Percentiles rank a stretch among this genome's conserved stretches.
Evolutionary conservation across 2,113 vertebrate species (phyloP).

Genomic region (Martes martes): DNA sequence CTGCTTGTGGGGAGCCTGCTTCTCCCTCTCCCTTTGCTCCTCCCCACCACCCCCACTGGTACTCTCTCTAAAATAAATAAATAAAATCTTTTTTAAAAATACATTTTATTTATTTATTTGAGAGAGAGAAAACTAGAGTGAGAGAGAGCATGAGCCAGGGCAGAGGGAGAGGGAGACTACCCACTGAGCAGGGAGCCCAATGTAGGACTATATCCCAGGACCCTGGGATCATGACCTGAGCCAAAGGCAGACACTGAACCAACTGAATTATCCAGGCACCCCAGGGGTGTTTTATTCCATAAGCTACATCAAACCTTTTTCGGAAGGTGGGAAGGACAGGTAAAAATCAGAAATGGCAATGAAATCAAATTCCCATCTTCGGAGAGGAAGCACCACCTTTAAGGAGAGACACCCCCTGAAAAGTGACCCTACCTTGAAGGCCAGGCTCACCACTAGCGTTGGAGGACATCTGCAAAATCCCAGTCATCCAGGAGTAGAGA

Average conservation of each 20-base stretch:
- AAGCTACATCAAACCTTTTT: not conserved
- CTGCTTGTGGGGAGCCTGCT: too few relatives aligned
- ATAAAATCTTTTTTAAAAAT: too few relatives aligned
- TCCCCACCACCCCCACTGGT: not conserved
- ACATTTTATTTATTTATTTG: not conserved
- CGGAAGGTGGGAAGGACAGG: not conserved
- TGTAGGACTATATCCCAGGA: not conserved
- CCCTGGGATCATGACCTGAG: not conserved
- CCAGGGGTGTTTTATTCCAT: not conserved
- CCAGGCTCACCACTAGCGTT: conserved; percentile 75
- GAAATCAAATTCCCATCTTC: not conserved
- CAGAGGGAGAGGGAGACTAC: not conserved
- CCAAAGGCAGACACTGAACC: not conserved
- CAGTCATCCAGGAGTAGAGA: conserved; percentile 85
- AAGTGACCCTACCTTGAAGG: not conserved
- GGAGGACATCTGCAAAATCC: conserved; percentile 73
- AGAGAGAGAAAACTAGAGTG: not conserved
- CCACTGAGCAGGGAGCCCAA: not conserved
- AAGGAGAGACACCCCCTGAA: not conserved
- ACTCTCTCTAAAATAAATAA: not conserved
- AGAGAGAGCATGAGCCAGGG: not conserved
- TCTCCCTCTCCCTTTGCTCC: too few relatives aligned
- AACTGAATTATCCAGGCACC: not conserved
- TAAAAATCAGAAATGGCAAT: not conserved
- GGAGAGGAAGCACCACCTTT: not conserved